A percentile compares a stretch with the other conserved stretches of the same genome.
Evolutionary conservation across 1,140 invertebrate species (phyloP).

Genomic region (Elysia chlorotica): DNA sequence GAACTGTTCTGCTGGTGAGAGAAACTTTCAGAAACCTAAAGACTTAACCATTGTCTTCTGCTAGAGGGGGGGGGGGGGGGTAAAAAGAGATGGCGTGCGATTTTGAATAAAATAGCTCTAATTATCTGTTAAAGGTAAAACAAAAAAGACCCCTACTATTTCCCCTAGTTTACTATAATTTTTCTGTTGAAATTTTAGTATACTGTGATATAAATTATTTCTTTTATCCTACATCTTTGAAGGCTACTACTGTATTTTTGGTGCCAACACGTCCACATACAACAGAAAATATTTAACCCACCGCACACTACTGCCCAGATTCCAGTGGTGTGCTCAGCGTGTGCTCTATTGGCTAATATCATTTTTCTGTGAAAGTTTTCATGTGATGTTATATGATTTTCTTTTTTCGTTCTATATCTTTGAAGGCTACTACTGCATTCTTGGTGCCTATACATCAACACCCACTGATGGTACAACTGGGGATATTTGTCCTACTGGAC

Average conservation of each 20-base stretch:
- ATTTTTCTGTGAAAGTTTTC: too few relatives aligned
- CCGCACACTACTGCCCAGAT: slow-evolving; percentile 48
- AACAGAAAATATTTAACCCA: slow-evolving; percentile 46
- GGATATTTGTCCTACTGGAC: slow-evolving; percentile 46
- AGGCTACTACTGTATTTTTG: slow-evolving; percentile 51
- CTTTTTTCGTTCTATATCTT: not conserved
- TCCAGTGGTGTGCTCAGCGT: slow-evolving; percentile 30
- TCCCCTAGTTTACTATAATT: too few relatives aligned
- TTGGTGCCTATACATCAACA: slow-evolving; percentile 34
- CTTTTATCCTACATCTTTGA: not conserved
- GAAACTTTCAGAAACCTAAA: too few relatives aligned
- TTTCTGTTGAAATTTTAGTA: too few relatives aligned
- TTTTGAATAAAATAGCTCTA: too few relatives aligned
- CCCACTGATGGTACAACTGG: slow-evolving; percentile 47
- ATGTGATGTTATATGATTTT: too few relatives aligned
- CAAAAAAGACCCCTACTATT: too few relatives aligned
- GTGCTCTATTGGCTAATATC: slow-evolving; percentile 26
- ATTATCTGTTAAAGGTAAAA: too few relatives aligned
- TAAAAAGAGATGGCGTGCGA: too few relatives aligned
- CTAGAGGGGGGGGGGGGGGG: too few relatives aligned
- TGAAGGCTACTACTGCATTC: slow-evolving; percentile 50
- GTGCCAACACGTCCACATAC: slow-evolving; percentile 32
- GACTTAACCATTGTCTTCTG: too few relatives aligned
- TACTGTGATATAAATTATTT: not conserved
- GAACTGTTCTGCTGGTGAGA: slow-evolving; percentile 44